A percentile compares a stretch with the other conserved stretches of the same genome.
These are phyloP conservation scores for Fragum whitleyi DNA, from an alignment of 2,888 invertebrate genomes.

Conservation along the genomic window DNA sequence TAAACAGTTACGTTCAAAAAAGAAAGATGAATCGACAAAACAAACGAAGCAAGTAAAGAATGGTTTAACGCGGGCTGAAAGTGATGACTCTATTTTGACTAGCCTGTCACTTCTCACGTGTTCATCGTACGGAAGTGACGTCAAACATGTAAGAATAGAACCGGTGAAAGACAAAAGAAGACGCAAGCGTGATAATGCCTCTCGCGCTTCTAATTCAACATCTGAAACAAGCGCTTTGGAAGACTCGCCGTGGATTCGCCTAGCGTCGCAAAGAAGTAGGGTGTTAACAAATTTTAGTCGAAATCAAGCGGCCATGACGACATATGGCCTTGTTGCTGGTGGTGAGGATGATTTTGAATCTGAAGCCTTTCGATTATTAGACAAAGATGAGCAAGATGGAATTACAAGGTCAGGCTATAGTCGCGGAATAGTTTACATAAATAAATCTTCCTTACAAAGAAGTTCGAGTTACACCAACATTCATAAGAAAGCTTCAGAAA, in stretches of 20 bases:
- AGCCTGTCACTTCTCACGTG: slow-evolving; percentile 72
- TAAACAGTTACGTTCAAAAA: background rate
- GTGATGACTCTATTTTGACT: slow-evolving; percentile 75
- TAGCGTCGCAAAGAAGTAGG: slow-evolving; percentile 56
- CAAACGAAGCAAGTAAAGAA: background rate
- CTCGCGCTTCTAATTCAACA: slow-evolving; percentile 44
- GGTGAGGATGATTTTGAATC: slow-evolving; percentile 61
- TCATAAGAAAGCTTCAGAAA: slow-evolving; percentile 3
- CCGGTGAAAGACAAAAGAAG: slow-evolving; percentile 35
- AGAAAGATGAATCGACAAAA: background rate
- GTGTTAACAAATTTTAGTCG: slow-evolving; percentile 69
- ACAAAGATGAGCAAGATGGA: slow-evolving; percentile 66
- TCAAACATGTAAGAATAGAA: slow-evolving; percentile 27
- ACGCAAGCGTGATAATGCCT: slow-evolving; percentile 35
- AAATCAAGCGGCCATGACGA: slow-evolving; percentile 48
- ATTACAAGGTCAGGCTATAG: slow-evolving; percentile 56
- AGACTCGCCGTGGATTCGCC: slow-evolving; percentile 67
- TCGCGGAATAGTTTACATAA: slow-evolving; percentile 57
- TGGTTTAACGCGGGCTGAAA: slow-evolving; percentile 60
- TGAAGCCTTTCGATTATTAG: slow-evolving; percentile 62
- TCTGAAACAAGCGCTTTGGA: slow-evolving; percentile 25
- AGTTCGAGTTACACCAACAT: slow-evolving; percentile 66
- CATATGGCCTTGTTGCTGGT: slow-evolving; percentile 39
- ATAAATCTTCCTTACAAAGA: slow-evolving; percentile 54
- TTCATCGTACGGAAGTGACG: slow-evolving; percentile 47